Evolutionary conservation across 2,113 vertebrate genomes (phyloP).

Genomic region (Protomyctophum bolini): DNA sequence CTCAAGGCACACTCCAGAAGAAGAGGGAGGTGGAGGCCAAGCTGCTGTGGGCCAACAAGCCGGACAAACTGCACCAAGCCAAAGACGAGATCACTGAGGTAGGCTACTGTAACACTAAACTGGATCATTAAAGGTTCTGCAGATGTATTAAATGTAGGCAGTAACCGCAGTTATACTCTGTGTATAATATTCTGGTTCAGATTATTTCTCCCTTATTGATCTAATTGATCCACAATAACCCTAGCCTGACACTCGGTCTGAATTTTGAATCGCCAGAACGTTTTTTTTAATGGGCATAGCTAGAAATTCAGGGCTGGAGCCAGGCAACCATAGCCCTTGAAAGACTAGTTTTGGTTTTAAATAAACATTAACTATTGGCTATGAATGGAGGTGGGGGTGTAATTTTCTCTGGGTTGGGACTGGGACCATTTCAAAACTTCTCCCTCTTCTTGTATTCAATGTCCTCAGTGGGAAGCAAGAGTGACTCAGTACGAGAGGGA

Average conservation of each 20-base stretch:
- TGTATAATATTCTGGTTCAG: too few relatives aligned
- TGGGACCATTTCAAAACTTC: too few relatives aligned
- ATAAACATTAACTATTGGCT: background rate
- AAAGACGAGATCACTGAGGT: slow-evolving; percentile 96
- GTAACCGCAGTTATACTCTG: too few relatives aligned
- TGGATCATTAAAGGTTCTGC: background rate
- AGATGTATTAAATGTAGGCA: background rate
- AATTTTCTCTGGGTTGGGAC: background rate
- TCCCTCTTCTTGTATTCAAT: slow-evolving; percentile 3
- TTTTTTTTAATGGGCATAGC: too few relatives aligned
- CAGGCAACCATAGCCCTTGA: background rate
- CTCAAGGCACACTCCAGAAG: slow-evolving; percentile 91
- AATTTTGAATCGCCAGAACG: too few relatives aligned
- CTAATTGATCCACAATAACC: too few relatives aligned
- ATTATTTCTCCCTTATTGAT: too few relatives aligned
- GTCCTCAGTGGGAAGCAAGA: slow-evolving; percentile 89
- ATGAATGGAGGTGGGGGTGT: background rate
- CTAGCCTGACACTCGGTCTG: too few relatives aligned
- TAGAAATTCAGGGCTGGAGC: too few relatives aligned
- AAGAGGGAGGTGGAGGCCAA: slow-evolving; percentile 93
- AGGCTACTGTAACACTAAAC: background rate
- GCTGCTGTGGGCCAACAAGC: slow-evolving; percentile 96
- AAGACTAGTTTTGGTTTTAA: background rate
- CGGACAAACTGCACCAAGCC: slow-evolving; percentile 94
- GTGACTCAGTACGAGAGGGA: slow-evolving; percentile 93